Evolutionary conservation across 2,797 vertebrate genomes (phyloP).

Genomic region (Pempheris klunzingeri): DNA sequence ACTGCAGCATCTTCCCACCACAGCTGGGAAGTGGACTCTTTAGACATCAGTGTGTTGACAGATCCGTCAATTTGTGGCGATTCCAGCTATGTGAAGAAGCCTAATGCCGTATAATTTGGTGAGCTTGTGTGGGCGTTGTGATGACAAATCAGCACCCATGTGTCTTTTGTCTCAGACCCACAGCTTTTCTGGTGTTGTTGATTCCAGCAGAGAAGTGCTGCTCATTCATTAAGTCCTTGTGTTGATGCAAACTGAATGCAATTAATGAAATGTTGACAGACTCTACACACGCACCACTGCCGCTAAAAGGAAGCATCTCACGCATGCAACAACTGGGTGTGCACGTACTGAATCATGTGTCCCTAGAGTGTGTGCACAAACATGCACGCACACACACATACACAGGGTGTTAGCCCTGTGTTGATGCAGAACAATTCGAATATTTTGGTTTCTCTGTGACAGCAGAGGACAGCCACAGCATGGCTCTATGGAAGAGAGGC

Average conservation of each 20-base stretch:
- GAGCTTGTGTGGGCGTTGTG: conserved; percentile 23
- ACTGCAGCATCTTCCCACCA: conserved; percentile 16
- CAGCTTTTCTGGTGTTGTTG: conserved; percentile 42
- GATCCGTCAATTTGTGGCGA: conserved; percentile 35
- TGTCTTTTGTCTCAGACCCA: conserved; percentile 48
- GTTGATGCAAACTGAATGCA: conserved; percentile 51
- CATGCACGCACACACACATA: conserved; percentile 9
- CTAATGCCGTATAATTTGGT: conserved; percentile 46
- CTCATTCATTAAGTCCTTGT: conserved; percentile 51
- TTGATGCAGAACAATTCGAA: conserved; percentile 42
- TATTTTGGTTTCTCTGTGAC: conserved; percentile 44
- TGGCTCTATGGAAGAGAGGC: conserved; percentile 27
- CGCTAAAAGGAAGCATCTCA: conserved; percentile 38
- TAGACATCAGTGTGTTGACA: conserved; percentile 40
- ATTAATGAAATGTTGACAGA: conserved; percentile 75
- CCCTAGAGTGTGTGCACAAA: neutral
- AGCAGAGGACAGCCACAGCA: conserved; percentile 28
- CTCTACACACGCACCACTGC: conserved; percentile 33
- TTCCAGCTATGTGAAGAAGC: conserved; percentile 46
- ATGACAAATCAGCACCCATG: conserved; percentile 53
- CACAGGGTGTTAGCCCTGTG: conserved; percentile 3
- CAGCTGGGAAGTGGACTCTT: conserved; percentile 22
- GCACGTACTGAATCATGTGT: conserved; percentile 14
- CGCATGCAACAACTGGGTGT: conserved; percentile 43
- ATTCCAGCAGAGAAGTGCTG: conserved; percentile 51